These are phyloP conservation scores for Chaetophractus vellerosus DNA, from an alignment of 2,797 vertebrate species.

Conservation along the genomic window DNA sequence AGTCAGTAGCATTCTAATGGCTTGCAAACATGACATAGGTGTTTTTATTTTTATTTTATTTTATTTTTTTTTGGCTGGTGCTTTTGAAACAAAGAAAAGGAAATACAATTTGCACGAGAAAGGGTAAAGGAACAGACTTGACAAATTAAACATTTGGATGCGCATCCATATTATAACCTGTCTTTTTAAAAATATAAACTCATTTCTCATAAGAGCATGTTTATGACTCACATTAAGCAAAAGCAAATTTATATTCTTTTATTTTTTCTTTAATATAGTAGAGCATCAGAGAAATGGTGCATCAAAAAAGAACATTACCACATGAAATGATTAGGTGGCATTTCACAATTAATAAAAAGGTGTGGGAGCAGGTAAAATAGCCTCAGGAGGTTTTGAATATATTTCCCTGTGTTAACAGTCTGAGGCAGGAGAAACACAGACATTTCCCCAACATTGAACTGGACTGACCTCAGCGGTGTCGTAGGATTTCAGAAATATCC, in stretches of 20 bases:
- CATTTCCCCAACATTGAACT: background rate
- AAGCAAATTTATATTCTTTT: too few species aligned
- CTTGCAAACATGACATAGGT: background rate
- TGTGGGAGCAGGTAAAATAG: background rate
- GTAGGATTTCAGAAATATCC: background rate
- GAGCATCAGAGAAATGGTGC: background rate
- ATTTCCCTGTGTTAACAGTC: constrained; percentile 11
- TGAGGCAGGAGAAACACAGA: background rate
- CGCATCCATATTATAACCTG: background rate
- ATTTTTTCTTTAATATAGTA: background rate
- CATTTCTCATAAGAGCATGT: background rate
- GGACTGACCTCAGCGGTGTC: background rate
- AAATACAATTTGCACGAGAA: background rate
- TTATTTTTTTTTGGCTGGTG: background rate
- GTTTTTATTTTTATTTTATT: too few species aligned
- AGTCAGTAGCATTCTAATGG: background rate
- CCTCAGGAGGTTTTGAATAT: background rate
- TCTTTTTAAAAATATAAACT: constrained; percentile 24
- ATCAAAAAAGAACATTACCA: background rate
- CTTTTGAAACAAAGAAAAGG: background rate
- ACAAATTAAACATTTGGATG: background rate
- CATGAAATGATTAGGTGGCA: background rate
- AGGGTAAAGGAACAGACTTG: background rate
- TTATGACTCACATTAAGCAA: background rate
- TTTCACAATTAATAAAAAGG: background rate